Conservation (phyloP, 1,140 invertebrate species). For the Theocolax elegans region DNA sequence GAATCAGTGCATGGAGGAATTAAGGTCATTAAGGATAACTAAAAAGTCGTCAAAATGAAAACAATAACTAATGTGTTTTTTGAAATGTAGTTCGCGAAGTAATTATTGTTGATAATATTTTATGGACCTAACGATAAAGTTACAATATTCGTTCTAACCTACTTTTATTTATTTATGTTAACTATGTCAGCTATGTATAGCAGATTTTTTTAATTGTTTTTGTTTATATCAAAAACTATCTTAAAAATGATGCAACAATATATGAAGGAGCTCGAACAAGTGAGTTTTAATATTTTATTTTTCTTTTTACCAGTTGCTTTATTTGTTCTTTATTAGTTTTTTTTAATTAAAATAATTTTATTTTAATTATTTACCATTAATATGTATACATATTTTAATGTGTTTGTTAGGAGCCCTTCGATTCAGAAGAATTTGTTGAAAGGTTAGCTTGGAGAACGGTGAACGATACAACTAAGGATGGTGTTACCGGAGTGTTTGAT, state of each 20-base stretch:
- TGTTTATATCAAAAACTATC: not conserved
- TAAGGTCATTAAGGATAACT: no score
- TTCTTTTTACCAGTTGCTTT: not conserved
- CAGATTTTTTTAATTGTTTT: not conserved
- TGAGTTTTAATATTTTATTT: conserved; percentile 57
- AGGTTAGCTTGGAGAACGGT: conserved; percentile 93
- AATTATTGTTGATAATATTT: not conserved
- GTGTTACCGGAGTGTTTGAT: conserved; percentile 77
- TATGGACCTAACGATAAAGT: not conserved
- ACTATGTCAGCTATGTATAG: not conserved
- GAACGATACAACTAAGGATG: conserved; percentile 76
- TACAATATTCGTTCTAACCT: conserved; percentile 1
- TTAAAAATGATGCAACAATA: conserved; percentile 85
- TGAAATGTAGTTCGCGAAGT: not conserved
- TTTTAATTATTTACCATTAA: not conserved
- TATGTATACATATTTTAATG: not conserved
- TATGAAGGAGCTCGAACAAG: conserved; percentile 83
- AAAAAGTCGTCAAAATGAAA: no score
- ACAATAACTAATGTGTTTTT: no score
- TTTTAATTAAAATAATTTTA: not conserved
- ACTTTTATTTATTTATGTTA: not conserved
- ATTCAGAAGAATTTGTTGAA: conserved; percentile 97
- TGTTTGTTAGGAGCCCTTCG: conserved; percentile 86
- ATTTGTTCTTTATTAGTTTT: not conserved
- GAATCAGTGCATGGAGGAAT: no score